Conservation (phyloP, 1,140 invertebrate genomes). For the Aplysia californica region DNA sequence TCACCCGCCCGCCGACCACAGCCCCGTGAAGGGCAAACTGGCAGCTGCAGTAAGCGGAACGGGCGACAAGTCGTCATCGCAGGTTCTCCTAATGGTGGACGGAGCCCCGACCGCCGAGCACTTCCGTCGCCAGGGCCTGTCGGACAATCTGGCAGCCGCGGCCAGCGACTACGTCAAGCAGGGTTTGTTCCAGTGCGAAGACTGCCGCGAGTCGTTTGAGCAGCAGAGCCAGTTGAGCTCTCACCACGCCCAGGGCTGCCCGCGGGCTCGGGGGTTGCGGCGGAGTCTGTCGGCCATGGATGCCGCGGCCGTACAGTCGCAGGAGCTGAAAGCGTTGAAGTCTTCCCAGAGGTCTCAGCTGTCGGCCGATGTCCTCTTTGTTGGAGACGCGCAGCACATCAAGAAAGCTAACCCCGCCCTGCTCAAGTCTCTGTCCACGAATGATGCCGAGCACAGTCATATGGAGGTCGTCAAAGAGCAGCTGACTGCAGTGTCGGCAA, state of each 20-base stretch:
- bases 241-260: constrained; percentile 4
- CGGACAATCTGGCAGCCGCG: constrained; percentile 14
- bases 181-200: constrained; percentile 5
- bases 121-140: constrained; percentile 17
- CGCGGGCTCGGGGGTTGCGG: constrained; percentile 2
- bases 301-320: neutral
- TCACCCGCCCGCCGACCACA: too few species aligned
- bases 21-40: too few species aligned
- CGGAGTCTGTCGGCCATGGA: constrained; percentile 20
- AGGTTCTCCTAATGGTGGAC: too few species aligned
- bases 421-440: constrained; percentile 30
- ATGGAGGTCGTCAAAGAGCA: constrained; percentile 19
- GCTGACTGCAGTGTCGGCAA: too few species aligned
- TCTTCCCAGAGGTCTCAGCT: neutral
- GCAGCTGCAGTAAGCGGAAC: too few species aligned
- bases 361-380: neutral
- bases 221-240: neutral
- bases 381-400: neutral
- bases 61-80: too few species aligned
- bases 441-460: constrained; percentile 21
- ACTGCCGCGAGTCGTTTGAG: constrained; percentile 4
- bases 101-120: constrained; percentile 23
- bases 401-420: constrained; percentile 23
- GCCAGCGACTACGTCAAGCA: constrained; percentile 5
- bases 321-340: neutral